A percentile compares a stretch with the other conserved stretches of the same genome.
These are phyloP conservation scores for Anadara kagoshimensis DNA, from an alignment of 1,140 invertebrate genomes.

Conservation along the genomic window DNA sequence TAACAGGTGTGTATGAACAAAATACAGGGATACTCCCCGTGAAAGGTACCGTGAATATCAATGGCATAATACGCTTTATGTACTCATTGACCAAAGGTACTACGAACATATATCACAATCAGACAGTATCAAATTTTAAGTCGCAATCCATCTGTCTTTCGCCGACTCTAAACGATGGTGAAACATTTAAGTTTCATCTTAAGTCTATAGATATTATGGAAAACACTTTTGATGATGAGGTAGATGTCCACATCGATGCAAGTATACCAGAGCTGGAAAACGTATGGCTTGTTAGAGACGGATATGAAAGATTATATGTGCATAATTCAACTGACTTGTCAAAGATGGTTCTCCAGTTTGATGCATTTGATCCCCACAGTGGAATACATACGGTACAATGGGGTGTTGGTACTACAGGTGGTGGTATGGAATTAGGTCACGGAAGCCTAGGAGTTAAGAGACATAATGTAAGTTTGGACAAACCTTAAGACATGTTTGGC, in stretches of 20 bases:
- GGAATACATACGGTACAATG: conserved; percentile 43
- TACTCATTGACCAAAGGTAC: conserved; percentile 2
- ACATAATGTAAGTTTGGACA: background rate
- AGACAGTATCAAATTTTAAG: conserved; percentile 24
- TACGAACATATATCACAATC: background rate
- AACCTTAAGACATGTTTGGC: background rate
- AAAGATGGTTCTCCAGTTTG: conserved; percentile 42
- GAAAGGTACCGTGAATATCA: conserved; percentile 29
- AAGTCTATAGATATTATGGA: conserved; percentile 41
- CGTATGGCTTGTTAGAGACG: conserved; percentile 39
- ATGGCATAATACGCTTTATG: conserved; percentile 26
- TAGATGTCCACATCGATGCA: conserved; percentile 41
- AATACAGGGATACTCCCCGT: conserved; percentile 23
- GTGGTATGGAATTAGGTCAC: conserved; percentile 25
- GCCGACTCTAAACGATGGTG: conserved; percentile 36
- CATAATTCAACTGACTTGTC: conserved; percentile 51
- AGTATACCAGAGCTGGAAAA: conserved; percentile 41
- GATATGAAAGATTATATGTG: conserved; percentile 38
- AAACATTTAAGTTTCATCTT: conserved; percentile 42
- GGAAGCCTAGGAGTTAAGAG: conserved; percentile 25
- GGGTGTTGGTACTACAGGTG: conserved; percentile 34
- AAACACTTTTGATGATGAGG: conserved; percentile 36
- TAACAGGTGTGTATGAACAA: conserved; percentile 32
- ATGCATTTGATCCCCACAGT: conserved; percentile 45
- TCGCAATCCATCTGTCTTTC: conserved; percentile 28